phyloP scores from a whole-genome alignment of 2,888 invertebrate species.

The Galeopsomyia nigrocyanea region DNA sequence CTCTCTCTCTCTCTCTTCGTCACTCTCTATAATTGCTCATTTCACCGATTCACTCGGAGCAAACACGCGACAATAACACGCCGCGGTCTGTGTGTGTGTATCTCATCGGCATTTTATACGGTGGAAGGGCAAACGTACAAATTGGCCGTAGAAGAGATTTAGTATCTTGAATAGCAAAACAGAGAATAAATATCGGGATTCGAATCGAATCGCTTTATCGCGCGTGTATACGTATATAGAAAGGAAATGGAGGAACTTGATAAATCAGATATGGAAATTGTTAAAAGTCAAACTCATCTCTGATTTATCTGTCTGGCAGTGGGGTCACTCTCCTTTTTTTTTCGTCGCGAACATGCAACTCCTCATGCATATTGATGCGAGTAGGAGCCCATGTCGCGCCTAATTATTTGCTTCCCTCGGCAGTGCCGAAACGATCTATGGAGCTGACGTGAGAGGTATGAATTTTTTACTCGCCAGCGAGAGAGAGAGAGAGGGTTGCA shows the following conservation, averaged over 20 bases:
- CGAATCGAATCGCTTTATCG: slow-evolving; percentile 15
- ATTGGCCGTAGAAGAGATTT: slow-evolving; percentile 8
- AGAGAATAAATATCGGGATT: slow-evolving; percentile 16
- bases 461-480: neutral
- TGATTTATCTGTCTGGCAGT: slow-evolving; percentile 54
- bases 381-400: slow-evolving; percentile 41
- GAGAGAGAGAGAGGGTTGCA: neutral
- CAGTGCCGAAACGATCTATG: neutral
- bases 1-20: neutral
- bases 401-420: slow-evolving; percentile 49
- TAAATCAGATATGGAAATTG: too few relatives aligned
- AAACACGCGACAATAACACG: neutral
- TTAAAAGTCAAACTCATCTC: slow-evolving; percentile 16
- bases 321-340: slow-evolving; percentile 45
- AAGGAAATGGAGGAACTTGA: slow-evolving; percentile 21
- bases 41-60: slow-evolving; percentile 20
- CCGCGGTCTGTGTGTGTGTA: slow-evolving; percentile 4
- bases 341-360: neutral
- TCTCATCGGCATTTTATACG: slow-evolving; percentile 15
- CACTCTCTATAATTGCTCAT: slow-evolving; percentile 28
- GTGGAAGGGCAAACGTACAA: slow-evolving; percentile 19
- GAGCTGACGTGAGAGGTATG: too few relatives aligned
- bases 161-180: neutral
- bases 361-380: slow-evolving; percentile 54
- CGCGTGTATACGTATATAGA: neutral